These are phyloP conservation scores for Bombus confusus DNA, from an alignment of 1,140 invertebrate genomes.

Conservation along the genomic window DNA sequence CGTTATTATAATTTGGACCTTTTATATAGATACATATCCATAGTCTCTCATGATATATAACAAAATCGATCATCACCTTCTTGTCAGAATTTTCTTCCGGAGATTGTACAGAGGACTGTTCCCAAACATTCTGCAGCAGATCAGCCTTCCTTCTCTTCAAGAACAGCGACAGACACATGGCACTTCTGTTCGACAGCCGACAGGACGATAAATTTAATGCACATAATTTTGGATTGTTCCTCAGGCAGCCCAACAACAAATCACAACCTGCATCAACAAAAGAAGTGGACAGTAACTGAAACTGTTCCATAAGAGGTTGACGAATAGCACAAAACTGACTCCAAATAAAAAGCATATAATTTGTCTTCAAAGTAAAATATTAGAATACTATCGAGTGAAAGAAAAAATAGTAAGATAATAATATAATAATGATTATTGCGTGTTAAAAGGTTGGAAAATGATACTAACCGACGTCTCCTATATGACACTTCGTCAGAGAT, in stretches of 20 bases:
- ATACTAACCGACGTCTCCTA: slow-evolving; percentile 59
- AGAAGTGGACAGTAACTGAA: not conserved
- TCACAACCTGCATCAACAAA: slow-evolving; percentile 54
- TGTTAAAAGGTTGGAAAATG: not conserved
- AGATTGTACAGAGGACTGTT: slow-evolving; percentile 7
- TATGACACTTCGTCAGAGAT: slow-evolving; percentile 55
- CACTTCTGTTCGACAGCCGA: slow-evolving; percentile 53
- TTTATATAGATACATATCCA: too few relatives aligned
- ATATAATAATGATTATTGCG: not conserved
- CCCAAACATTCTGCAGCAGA: slow-evolving; percentile 52
- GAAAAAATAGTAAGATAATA: not conserved
- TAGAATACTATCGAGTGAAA: not conserved
- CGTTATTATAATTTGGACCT: too few relatives aligned
- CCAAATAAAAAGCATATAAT: not conserved
- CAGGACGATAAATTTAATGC: slow-evolving; percentile 59
- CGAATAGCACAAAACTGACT: not conserved
- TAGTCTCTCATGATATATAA: too few relatives aligned
- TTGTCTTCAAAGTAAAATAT: not conserved
- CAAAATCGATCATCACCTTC: slow-evolving; percentile 2
- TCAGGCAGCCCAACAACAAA: slow-evolving; percentile 45
- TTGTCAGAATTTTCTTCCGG: not conserved
- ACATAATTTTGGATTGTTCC: slow-evolving; percentile 41
- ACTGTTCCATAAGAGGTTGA: not conserved
- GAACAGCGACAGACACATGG: slow-evolving; percentile 47
- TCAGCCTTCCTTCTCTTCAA: slow-evolving; percentile 57